Evolutionary conservation across 1,140 invertebrate species (phyloP), one percentile per base, ranked within the genome.

Genomic region (Vanessa atalanta): DNA sequence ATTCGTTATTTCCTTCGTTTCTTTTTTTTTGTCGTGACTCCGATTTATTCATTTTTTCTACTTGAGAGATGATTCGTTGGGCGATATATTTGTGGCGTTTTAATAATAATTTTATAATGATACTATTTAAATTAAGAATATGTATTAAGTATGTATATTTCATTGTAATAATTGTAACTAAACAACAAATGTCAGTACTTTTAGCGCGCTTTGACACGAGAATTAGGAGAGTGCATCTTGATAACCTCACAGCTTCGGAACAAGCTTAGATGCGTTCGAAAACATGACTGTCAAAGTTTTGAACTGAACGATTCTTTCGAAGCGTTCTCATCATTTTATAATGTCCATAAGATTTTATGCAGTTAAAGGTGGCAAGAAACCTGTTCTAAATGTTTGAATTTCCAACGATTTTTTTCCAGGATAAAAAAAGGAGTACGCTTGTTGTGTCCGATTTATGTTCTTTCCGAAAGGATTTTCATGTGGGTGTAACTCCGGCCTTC

Each of bases 401-500:
- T 66, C 64, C 63, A 65, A 55, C 37, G 20, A 26, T 70, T 70
- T 66, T 73, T 68, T 43, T 61, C 55, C 37, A 55, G 68, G 43
- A 61, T 47, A 61, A 65, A 68, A 70, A 74, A 65, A 73, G 47
- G 47, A 61, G 47, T 68, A 51, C 50, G 65, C 67, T 16, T 47
- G 66, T 75, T 47, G 57, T 73, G 74, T 72, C 66, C 70, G 74
- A 83, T 82, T 83, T 80, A 82, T 82, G 82, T 80, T 77, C 68
- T 80, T 80, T 76, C 76, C 78, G 72, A 82, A 79, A 79, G 78
- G 80, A 82, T 76, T 70, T 73, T 70, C 78, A 77, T 76, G 80
- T 83, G 80, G 78, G 80, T 79, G 82, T 82, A 78, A 78, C 68
- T 74, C 61, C 73, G 79, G 77, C 67, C 79, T 76, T 77, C 74